phyloP scores from a whole-genome alignment of 2,113 vertebrate species.

The Aleadryas rufinucha region DNA sequence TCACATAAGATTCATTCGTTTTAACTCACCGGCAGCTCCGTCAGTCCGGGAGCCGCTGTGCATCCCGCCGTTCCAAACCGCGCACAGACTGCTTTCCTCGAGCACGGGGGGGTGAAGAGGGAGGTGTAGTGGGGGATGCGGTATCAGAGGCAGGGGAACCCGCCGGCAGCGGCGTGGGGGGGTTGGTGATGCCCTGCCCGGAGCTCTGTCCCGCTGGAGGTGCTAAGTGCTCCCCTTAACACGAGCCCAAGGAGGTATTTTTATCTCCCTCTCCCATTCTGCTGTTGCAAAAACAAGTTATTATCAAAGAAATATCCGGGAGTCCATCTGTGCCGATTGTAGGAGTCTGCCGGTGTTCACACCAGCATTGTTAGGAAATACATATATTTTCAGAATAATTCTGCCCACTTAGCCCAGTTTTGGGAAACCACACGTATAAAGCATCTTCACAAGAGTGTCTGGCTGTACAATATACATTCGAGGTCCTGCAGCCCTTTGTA shows the following conservation, averaged over 20 bases:
- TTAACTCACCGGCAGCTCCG: rapidly evolving
- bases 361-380: neutral
- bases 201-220: rapidly evolving
- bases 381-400: rapidly evolving
- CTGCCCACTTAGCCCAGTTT: neutral
- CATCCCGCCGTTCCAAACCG: rapidly evolving
- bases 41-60: rapidly evolving
- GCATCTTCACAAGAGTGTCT: rapidly evolving
- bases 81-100: rapidly evolving
- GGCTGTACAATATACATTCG: neutral
- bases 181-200: rapidly evolving
- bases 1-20: rapidly evolving
- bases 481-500: rapidly evolving
- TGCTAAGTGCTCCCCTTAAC: neutral
- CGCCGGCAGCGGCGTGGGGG: rapidly evolving
- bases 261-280: neutral
- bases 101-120: rapidly evolving
- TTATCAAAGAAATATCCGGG: rapidly evolving
- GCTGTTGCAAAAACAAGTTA: neutral
- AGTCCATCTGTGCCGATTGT: rapidly evolving
- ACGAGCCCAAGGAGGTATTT: rapidly evolving
- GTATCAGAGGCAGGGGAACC: rapidly evolving
- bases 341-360: rapidly evolving
- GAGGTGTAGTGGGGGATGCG: rapidly evolving
- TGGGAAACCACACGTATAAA: neutral